These are phyloP conservation scores for Mechanitis mazaeus DNA, from an alignment of 2,888 invertebrate genomes.

Conservation along the genomic window DNA sequence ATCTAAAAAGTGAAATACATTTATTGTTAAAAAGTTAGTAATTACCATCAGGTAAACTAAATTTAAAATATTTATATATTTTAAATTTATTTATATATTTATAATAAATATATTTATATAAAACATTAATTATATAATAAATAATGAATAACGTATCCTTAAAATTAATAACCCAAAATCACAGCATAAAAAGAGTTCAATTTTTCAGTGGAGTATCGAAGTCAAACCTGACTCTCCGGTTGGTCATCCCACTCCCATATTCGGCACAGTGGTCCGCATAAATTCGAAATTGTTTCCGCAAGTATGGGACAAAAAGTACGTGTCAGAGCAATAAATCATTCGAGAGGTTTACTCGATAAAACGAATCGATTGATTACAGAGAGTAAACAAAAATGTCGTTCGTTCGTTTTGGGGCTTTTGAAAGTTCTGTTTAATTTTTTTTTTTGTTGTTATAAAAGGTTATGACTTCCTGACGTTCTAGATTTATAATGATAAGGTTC, in stretches of 20 bases:
- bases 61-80: too few relatives aligned
- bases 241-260: slow-evolving; percentile 39
- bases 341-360: slow-evolving; percentile 67
- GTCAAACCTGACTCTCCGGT: slow-evolving; percentile 58
- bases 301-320: slow-evolving; percentile 68
- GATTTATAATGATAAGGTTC: slow-evolving; percentile 24
- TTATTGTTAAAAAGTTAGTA: too few relatives aligned
- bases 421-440: slow-evolving; percentile 24
- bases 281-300: slow-evolving; percentile 74
- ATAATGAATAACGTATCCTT: neutral
- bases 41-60: too few relatives aligned
- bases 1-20: too few relatives aligned
- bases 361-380: slow-evolving; percentile 64
- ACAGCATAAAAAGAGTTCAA: slow-evolving; percentile 8
- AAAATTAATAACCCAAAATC: slow-evolving; percentile 6
- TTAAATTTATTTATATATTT: too few relatives aligned
- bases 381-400: slow-evolving; percentile 70
- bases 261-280: slow-evolving; percentile 61
- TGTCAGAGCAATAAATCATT: slow-evolving; percentile 75
- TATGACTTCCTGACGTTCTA: slow-evolving; percentile 24
- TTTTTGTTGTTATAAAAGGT: slow-evolving; percentile 17
- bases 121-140: neutral
- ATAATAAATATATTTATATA: neutral
- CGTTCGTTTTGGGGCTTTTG: slow-evolving; percentile 50
- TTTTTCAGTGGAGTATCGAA: slow-evolving; percentile 40